A percentile compares a stretch with the other conserved stretches of the same genome.
Conservation (phyloP, 2,797 vertebrate species). For the Harpagifer antarcticus region DNA sequence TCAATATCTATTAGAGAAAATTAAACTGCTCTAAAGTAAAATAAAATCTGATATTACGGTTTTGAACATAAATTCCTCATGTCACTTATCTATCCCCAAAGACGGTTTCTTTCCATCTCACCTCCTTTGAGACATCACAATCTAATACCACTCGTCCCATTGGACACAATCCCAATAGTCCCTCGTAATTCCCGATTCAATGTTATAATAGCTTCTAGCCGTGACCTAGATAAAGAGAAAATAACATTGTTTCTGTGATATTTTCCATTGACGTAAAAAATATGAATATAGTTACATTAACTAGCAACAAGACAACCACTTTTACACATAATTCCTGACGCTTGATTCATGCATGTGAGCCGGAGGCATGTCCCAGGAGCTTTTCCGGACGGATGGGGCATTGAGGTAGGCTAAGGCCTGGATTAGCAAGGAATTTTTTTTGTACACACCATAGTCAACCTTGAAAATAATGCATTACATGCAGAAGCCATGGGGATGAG, state of each 20-base stretch:
- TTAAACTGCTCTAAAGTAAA: neutral
- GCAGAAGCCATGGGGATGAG: neutral
- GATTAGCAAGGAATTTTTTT: constrained; percentile 46
- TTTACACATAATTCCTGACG: constrained; percentile 12
- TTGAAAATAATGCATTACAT: constrained; percentile 26
- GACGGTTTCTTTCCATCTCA: constrained; percentile 5
- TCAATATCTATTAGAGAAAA: neutral
- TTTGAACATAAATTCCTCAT: neutral
- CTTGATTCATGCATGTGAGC: constrained; percentile 16
- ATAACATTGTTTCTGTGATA: neutral
- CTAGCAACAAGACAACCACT: neutral
- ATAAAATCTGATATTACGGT: neutral
- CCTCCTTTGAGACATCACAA: neutral
- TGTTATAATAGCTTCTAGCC: constrained; percentile 18
- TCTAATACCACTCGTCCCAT: constrained; percentile 6
- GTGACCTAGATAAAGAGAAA: constrained; percentile 4
- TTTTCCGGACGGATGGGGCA: constrained; percentile 37
- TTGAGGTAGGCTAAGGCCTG: constrained; percentile 40
- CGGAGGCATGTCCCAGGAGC: constrained; percentile 19
- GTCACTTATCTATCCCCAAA: constrained; percentile 2
- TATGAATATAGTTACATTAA: neutral
- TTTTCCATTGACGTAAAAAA: neutral
- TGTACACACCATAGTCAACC: constrained; percentile 44
- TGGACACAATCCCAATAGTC: constrained; percentile 12
- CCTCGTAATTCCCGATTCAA: constrained; percentile 13